phyloP scores from a whole-genome alignment of 2,113 vertebrate genomes.

The Zootoca vivipara region DNA sequence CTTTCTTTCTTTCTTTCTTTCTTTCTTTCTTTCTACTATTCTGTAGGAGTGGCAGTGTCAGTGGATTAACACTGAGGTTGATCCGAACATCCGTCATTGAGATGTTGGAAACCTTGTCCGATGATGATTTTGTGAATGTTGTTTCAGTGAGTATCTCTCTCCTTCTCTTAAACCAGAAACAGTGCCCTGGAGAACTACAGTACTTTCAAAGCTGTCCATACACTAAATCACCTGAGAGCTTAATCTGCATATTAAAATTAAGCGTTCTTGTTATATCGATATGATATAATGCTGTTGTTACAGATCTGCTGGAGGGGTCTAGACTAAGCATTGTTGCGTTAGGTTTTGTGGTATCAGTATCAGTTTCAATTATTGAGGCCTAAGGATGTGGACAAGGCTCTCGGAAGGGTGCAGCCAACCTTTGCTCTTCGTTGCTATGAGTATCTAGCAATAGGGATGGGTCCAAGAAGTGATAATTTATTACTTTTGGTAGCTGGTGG shows the following conservation, averaged over 20 bases:
- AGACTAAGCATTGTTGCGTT: no score
- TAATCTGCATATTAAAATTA: background rate
- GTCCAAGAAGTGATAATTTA: no score
- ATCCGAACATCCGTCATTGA: slow-evolving; percentile 96
- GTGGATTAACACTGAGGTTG: slow-evolving; percentile 93
- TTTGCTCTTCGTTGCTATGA: no score
- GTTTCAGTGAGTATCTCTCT: slow-evolving; percentile 89
- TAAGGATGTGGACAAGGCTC: no score
- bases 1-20: background rate
- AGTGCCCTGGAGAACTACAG: background rate
- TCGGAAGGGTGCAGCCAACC: no score
- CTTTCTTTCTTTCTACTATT: slow-evolving; percentile 2
- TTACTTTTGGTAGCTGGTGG: no score
- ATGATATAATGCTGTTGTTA: background rate
- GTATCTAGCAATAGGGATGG: no score
- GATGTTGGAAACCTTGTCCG: slow-evolving; percentile 97
- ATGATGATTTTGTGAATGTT: slow-evolving; percentile 98
- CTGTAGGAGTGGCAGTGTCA: slow-evolving; percentile 93
- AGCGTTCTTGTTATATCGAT: background rate
- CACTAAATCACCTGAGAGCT: background rate
- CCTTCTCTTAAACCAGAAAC: background rate
- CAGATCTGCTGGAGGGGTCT: no score
- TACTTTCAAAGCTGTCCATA: background rate
- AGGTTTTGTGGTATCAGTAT: no score
- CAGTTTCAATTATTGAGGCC: no score